Percentiles rank a stretch among this genome's conserved stretches.
Evolutionary conservation across 2,113 vertebrate genomes (phyloP).

Genomic region (Piprites chloris): DNA sequence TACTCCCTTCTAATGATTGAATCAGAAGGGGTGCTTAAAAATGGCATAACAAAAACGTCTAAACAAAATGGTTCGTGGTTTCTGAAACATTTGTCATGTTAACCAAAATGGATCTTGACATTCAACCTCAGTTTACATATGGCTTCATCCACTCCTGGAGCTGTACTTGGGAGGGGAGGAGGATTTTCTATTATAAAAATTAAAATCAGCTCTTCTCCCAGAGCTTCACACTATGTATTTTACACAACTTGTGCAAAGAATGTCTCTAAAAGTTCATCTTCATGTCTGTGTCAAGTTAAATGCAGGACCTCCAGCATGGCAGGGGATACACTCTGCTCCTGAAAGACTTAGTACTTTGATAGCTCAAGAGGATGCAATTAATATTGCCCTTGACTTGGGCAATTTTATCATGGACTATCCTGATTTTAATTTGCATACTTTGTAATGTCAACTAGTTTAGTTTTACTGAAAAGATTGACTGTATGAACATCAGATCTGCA

Average conservation of each 20-base stretch:
- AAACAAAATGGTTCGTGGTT: not conserved
- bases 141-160: not conserved
- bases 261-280: not conserved
- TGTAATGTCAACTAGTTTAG: not conserved
- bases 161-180: rapidly evolving
- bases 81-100: not conserved
- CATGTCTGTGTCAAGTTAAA: not conserved
- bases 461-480: not conserved
- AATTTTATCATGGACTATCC: not conserved
- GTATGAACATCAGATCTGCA: not conserved
- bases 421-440: not conserved
- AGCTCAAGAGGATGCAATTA: not conserved
- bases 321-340: not conserved
- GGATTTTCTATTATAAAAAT: not conserved
- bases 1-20: not conserved
- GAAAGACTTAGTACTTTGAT: not conserved
- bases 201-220: not conserved
- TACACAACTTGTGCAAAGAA: not conserved
- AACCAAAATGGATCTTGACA: not conserved
- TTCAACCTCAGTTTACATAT: not conserved
- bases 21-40: not conserved
- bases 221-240: not conserved
- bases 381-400: not conserved
- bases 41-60: not conserved
- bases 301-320: not conserved